Percentiles rank a stretch among this genome's conserved stretches.
phyloP scores from a whole-genome alignment of 2,888 invertebrate species.

The Blastobasis adustella region DNA sequence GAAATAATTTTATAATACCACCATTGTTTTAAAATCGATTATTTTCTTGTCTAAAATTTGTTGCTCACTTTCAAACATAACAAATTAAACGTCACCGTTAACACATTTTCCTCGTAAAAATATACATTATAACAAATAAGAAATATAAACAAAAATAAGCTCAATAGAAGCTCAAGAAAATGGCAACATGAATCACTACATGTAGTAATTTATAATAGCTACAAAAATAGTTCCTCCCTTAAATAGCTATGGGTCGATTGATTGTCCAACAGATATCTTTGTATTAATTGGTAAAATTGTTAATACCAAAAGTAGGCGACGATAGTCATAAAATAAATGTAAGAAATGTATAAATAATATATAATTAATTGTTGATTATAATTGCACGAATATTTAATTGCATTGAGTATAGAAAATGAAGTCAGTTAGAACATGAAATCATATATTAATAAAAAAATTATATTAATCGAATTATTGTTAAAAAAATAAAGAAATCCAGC shows the following conservation, averaged over 20 bases:
- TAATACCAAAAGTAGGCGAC: no score
- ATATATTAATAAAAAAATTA: not conserved
- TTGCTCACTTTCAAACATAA: no score
- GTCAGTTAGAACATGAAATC: no score
- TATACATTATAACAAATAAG: no score
- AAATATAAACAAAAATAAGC: constrained; percentile 37
- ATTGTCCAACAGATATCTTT: constrained; percentile 22
- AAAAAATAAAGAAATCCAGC: no score
- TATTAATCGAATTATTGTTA: not conserved
- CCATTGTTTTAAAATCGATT: no score
- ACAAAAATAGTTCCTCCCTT: constrained; percentile 50
- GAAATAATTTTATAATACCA: no score
- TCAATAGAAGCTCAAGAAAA: constrained; percentile 56
- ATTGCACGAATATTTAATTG: not conserved
- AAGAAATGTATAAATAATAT: constrained; percentile 3
- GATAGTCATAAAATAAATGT: not conserved
- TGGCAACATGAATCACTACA: constrained; percentile 53
- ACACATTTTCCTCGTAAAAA: no score
- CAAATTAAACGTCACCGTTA: no score
- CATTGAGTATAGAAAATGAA: not conserved
- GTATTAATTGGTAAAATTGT: no score
- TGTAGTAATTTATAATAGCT: constrained; percentile 33
- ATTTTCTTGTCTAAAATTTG: no score
- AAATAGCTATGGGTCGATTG: constrained; percentile 31
- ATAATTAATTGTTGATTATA: not conserved